Evolutionary conservation across 2,113 vertebrate species (phyloP).

Genomic region (Castor canadensis): DNA sequence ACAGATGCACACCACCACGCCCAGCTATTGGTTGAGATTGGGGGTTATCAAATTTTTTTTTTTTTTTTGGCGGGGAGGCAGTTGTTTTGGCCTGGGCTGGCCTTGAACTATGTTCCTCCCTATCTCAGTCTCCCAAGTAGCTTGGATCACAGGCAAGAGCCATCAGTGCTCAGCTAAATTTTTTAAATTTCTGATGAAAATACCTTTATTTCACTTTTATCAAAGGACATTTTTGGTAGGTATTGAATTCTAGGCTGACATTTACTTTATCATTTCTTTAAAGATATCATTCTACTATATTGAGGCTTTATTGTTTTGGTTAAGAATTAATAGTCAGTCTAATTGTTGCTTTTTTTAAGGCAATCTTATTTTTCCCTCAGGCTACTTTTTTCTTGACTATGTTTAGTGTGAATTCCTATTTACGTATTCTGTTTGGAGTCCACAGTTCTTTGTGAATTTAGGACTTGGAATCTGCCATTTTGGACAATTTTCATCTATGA

Average conservation of each 20-base stretch:
- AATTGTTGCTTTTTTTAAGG: background rate
- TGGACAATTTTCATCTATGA: conserved; percentile 9
- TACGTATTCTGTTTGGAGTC: background rate
- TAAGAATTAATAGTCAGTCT: background rate
- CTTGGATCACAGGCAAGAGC: too few species aligned
- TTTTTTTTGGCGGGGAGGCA: too few species aligned
- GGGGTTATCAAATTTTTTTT: too few species aligned
- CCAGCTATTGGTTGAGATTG: too few species aligned
- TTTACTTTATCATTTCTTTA: conserved; percentile 1
- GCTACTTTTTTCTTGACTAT: conserved; percentile 25
- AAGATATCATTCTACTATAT: background rate
- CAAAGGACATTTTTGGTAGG: conserved; percentile 27
- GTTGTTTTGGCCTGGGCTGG: too few species aligned
- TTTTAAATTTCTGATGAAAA: conserved; percentile 14
- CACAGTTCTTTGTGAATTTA: background rate
- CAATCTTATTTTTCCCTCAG: background rate
- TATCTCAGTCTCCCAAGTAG: too few species aligned
- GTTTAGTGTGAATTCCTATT: background rate
- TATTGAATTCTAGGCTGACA: background rate
- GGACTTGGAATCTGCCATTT: conserved; percentile 7
- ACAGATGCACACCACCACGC: too few species aligned
- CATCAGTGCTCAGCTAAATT: background rate
- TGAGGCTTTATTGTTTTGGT: background rate
- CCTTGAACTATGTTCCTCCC: too few species aligned
- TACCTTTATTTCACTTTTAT: background rate